Conservation (phyloP, 2,113 vertebrate genomes). For the Coturnix japonica region DNA sequence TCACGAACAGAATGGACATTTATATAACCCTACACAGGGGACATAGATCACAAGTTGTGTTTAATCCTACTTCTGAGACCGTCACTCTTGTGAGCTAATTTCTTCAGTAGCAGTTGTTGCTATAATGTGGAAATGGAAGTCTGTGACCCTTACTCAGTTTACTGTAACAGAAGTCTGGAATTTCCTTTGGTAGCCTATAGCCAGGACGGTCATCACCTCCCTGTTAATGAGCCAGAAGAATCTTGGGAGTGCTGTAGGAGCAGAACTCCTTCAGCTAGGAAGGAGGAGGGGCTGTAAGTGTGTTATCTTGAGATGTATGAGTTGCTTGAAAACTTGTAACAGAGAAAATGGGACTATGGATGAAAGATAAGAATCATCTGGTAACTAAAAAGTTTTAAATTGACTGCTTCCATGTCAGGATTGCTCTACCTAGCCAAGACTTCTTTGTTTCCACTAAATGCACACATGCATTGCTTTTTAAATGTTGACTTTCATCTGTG, state of each 20-base stretch:
- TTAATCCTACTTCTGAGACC: neutral
- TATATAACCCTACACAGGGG: neutral
- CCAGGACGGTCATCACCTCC: fast-evolving
- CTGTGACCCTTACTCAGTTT: neutral
- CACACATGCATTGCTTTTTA: neutral
- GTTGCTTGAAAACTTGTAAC: neutral
- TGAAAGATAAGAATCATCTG: neutral
- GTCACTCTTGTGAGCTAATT: neutral
- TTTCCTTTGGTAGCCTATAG: neutral
- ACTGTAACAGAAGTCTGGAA: neutral
- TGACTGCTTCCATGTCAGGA: neutral
- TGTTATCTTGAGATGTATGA: neutral
- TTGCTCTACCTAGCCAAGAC: neutral
- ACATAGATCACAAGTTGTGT: neutral
- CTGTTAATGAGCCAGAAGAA: neutral
- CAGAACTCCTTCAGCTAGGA: neutral
- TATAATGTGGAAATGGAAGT: neutral
- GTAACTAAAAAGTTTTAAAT: neutral
- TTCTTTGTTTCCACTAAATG: neutral
- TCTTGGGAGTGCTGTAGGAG: fast-evolving
- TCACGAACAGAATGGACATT: neutral
- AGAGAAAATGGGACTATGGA: neutral
- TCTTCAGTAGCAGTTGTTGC: neutral
- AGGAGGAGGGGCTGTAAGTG: neutral
- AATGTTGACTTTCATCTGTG: neutral